These are phyloP conservation scores for Brotula barbata DNA, from an alignment of 2,797 vertebrate species.

Conservation along the genomic window DNA sequence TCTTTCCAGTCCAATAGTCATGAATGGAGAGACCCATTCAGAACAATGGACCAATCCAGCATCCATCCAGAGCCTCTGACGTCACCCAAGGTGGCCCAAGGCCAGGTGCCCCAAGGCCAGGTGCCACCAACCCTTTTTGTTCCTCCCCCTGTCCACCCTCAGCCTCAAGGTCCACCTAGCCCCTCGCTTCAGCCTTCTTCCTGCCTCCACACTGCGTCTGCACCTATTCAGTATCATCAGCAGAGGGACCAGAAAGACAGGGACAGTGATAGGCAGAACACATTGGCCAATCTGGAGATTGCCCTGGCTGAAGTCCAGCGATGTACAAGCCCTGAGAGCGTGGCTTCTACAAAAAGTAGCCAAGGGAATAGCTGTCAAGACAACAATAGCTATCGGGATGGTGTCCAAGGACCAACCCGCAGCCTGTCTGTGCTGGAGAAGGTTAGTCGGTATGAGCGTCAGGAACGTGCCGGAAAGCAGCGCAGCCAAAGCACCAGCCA, in stretches of 20 bases:
- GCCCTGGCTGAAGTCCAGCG: conserved; percentile 80
- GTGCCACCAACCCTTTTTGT: conserved; percentile 56
- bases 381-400: conserved; percentile 47
- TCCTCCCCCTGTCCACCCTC: conserved; percentile 43
- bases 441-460: conserved; percentile 88
- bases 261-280: conserved; percentile 70
- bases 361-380: conserved; percentile 48
- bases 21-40: conserved; percentile 48
- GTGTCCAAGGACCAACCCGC: conserved; percentile 59
- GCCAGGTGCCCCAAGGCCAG: conserved; percentile 74
- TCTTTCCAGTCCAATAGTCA: conserved; percentile 51
- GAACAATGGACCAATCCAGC: conserved; percentile 51
- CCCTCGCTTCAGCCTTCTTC: conserved; percentile 48
- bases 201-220: conserved; percentile 64
- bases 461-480: conserved; percentile 76
- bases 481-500: conserved; percentile 64
- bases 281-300: conserved; percentile 76
- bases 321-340: conserved; percentile 58
- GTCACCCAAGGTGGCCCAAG: conserved; percentile 60
- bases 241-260: conserved; percentile 48
- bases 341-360: conserved; percentile 38
- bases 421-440: conserved; percentile 91
- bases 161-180: conserved; percentile 48
- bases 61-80: conserved; percentile 49
- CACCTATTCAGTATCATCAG: conserved; percentile 18